Evolutionary conservation across 2,888 invertebrate species (phyloP).

Genomic region (Ennomos quercinarius): DNA sequence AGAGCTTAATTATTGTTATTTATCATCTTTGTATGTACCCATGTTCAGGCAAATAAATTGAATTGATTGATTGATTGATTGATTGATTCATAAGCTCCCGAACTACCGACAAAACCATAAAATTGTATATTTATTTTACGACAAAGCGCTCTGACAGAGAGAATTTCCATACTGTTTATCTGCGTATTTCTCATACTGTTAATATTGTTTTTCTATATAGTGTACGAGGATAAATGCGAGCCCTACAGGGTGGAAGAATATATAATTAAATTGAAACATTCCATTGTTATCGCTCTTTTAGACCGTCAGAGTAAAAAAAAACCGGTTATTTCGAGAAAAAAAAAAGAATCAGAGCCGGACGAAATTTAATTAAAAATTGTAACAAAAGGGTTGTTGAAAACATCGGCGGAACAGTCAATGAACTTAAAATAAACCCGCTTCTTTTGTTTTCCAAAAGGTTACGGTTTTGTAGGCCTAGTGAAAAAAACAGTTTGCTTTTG

Average conservation of each 20-base stretch:
- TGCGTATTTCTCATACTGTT: neutral
- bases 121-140: no score
- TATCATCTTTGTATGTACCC: no score
- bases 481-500: neutral
- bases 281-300: slow-evolving; percentile 45
- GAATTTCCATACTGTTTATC: slow-evolving; percentile 11
- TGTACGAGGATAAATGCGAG: slow-evolving; percentile 27
- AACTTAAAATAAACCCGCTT: slow-evolving; percentile 1
- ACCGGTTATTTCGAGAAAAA: slow-evolving; percentile 40
- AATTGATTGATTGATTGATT: no score
- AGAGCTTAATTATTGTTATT: no score
- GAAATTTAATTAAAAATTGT: slow-evolving; percentile 41
- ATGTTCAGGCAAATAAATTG: no score
- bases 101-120: no score
- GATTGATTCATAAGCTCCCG: no score
- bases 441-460: neutral
- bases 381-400: slow-evolving; percentile 34
- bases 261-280: slow-evolving; percentile 51
- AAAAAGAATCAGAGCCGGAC: slow-evolving; percentile 30
- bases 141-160: no score
- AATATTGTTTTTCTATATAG: slow-evolving; percentile 4
- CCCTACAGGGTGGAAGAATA: slow-evolving; percentile 27
- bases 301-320: slow-evolving; percentile 41
- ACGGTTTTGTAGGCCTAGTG: neutral
- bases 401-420: slow-evolving; percentile 16